Percentiles rank a stretch among this genome's conserved stretches.
phyloP scores from a whole-genome alignment of 30 jellyfish, hydroid and myxozoan genomes.

The Calvadosia cruxmelitensis region DNA sequence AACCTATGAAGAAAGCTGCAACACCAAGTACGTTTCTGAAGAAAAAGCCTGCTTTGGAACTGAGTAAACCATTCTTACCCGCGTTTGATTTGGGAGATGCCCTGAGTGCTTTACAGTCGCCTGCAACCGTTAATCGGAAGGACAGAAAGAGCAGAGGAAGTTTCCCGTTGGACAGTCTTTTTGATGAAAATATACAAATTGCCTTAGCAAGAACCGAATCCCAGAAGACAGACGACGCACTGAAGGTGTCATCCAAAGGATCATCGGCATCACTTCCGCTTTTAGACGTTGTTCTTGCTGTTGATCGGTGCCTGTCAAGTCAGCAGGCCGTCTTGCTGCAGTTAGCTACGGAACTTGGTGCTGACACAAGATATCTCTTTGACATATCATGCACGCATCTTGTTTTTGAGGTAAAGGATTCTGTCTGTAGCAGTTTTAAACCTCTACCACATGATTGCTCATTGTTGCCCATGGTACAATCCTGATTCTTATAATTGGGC shows the following conservation, averaged over 20 bases:
- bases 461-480: too few relatives aligned
- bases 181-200: conserved; percentile 58
- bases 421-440: too few relatives aligned
- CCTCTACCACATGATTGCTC: too few relatives aligned
- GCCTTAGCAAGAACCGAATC: conserved; percentile 32
- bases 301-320: conserved; percentile 43
- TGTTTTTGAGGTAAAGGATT: conserved; percentile 73
- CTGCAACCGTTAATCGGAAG: conserved; percentile 41
- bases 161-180: conserved; percentile 66
- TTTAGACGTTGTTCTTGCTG: conserved; percentile 48
- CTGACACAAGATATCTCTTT: conserved; percentile 41
- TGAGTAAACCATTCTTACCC: conserved; percentile 40
- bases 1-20: background rate
- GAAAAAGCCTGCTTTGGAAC: conserved; percentile 26
- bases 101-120: conserved; percentile 63
- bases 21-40: background rate
- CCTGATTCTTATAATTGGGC: too few relatives aligned
- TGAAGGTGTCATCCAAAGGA: background rate
- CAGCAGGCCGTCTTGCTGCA: conserved; percentile 44
- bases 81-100: conserved; percentile 69
- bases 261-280: conserved; percentile 6
- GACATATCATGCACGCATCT: conserved; percentile 87
- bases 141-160: conserved; percentile 65
- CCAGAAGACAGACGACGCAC: background rate
- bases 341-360: conserved; percentile 51